Conservation (phyloP, 2,888 invertebrate species). For the Heteromyza rotundicornis region DNA sequence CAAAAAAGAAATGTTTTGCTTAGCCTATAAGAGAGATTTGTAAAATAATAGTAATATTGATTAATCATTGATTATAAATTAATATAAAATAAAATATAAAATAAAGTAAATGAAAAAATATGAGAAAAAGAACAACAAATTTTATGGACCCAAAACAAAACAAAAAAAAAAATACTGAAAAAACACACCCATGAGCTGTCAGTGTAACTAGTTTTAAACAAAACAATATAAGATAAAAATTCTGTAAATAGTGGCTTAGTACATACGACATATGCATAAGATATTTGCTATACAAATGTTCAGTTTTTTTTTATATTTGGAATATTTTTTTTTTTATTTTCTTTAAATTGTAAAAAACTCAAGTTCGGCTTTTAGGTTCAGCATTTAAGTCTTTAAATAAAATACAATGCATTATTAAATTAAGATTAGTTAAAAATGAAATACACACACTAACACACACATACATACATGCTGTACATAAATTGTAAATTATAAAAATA, state of each 20-base stretch:
- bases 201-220: slow-evolving; percentile 20
- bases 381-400: too few relatives aligned
- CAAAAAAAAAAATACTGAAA: background rate
- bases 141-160: slow-evolving; percentile 22
- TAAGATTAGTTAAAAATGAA: background rate
- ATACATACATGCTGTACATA: slow-evolving; percentile 10
- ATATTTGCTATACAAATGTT: too few relatives aligned
- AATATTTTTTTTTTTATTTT: background rate
- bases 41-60: slow-evolving; percentile 9
- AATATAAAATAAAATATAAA: slow-evolving; percentile 3
- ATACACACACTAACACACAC: slow-evolving; percentile 13
- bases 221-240: background rate
- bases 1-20: background rate
- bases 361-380: background rate
- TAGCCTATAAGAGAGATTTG: slow-evolving; percentile 1
- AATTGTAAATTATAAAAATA: slow-evolving; percentile 31
- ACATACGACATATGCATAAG: too few relatives aligned
- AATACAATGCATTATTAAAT: background rate
- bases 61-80: too few relatives aligned
- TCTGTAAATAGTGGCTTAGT: slow-evolving; percentile 13
- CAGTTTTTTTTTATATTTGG: too few relatives aligned
- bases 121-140: background rate
- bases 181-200: slow-evolving; percentile 10
- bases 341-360: background rate
- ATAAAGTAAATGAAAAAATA: background rate